phyloP scores from a whole-genome alignment of 2,888 invertebrate genomes.

The Spatulosminthurus flaviceps region DNA sequence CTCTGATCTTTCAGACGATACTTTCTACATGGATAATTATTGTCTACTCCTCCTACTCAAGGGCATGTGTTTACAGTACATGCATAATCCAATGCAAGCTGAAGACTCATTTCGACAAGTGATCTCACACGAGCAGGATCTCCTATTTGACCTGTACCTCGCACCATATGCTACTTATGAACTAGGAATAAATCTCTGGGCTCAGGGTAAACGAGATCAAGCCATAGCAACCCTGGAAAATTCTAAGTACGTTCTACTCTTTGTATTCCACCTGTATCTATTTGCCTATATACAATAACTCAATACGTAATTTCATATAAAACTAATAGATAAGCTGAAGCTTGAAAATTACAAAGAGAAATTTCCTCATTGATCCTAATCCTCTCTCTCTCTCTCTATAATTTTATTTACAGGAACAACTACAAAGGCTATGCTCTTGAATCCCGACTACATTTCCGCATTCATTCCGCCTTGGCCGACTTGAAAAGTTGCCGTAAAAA shows the following conservation, averaged over 20 bases:
- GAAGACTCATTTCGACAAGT: constrained; percentile 77
- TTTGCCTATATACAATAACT: not conserved
- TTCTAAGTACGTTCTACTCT: constrained; percentile 77
- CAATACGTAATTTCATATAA: too few species aligned
- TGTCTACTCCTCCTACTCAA: constrained; percentile 81
- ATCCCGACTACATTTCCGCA: constrained; percentile 87
- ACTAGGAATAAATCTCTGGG: constrained; percentile 80
- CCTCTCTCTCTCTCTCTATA: too few species aligned
- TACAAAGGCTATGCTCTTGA: constrained; percentile 88
- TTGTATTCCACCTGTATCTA: not conserved
- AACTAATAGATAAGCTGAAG: too few species aligned
- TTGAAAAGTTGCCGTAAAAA: constrained; percentile 53
- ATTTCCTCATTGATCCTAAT: too few species aligned
- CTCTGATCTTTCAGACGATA: too few species aligned
- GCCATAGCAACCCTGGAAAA: constrained; percentile 80
- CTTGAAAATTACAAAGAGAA: not conserved
- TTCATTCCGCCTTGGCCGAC: constrained; percentile 74
- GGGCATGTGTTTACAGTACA: constrained; percentile 82
- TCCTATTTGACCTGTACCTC: constrained; percentile 84
- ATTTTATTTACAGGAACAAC: constrained; percentile 80
- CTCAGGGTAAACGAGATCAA: constrained; percentile 74
- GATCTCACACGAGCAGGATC: constrained; percentile 74
- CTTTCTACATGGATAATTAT: constrained; percentile 74
- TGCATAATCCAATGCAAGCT: constrained; percentile 81
- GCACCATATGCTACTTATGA: constrained; percentile 88